Conservation (phyloP, 2,113 vertebrate species). For the Pyrgilauda ruficollis region DNA sequence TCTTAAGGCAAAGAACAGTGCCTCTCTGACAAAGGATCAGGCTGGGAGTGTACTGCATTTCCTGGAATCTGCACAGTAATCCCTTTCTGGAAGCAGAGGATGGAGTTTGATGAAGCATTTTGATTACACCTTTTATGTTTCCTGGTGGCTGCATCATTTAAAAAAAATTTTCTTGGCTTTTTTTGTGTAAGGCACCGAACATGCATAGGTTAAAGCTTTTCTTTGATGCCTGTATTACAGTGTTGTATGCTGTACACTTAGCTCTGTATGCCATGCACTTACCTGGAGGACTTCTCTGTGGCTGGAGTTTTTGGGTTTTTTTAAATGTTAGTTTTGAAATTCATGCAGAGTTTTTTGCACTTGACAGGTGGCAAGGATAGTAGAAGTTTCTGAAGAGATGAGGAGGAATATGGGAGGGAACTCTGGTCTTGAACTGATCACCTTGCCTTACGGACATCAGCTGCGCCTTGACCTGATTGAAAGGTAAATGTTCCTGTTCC, state of each 20-base stretch:
- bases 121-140: not conserved
- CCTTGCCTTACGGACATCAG: slow-evolving; percentile 88
- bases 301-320: not conserved
- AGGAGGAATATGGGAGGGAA: slow-evolving; percentile 88
- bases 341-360: not conserved
- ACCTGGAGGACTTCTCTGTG: not conserved
- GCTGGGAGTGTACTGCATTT: not conserved
- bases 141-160: not conserved
- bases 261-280: not conserved
- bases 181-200: not conserved
- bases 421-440: slow-evolving; percentile 91
- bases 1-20: not conserved
- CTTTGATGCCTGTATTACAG: not conserved
- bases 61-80: not conserved
- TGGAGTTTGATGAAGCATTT: not conserved
- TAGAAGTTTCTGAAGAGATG: slow-evolving; percentile 85
- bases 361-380: slow-evolving; percentile 87
- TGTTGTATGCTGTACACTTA: not conserved
- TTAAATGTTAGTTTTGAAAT: not conserved
- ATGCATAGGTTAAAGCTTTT: not conserved
- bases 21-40: not conserved
- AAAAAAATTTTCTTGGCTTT: not conserved
- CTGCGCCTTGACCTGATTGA: slow-evolving; percentile 94
- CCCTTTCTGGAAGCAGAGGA: not conserved
- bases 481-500: slow-evolving; percentile 75